Evolutionary conservation across 2,888 invertebrate species (phyloP), one percentile per base, ranked within the genome.

Genomic region (Cosmorhoe ocellata): DNA sequence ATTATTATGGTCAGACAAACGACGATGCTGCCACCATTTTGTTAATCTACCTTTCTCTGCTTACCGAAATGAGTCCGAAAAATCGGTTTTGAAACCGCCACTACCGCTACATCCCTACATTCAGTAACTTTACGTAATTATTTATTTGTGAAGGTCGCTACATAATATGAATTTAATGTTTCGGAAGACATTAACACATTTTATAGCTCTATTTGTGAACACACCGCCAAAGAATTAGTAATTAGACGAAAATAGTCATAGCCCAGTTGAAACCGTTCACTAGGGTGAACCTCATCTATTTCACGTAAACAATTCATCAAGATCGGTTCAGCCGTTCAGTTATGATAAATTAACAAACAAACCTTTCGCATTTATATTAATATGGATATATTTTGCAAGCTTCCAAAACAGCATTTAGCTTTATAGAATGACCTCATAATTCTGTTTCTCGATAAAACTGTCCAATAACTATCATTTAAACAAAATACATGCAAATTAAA

Each of bases 371-470:
- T n/a, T n/a, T n/a, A n/a, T n/a, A n/a, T n/a, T n/a, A n/a, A n/a
- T n/a, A n/a, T n/a, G n/a, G n/a, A n/a, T n/a, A n/a, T n/a, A n/a
- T n/a, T 1, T 30, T 42, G 27, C 33, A 33, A 38, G 24, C 12
- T 32, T 24, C 32, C 41, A 12, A 33, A 33, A 33, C 33, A 33
- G 8, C 10, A 33, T n/a, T 33, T 42, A 42, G 33, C 32, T 31
- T 26, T 22, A 30, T 28, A 3, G 65, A 72, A 69, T 63, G 61
- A 56, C 39, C 40, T 56, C 59, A 65, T 63, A 76, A 69, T 63
- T 46, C 18, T 14, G 11, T 27, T 45, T 13, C 10, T 39, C 46
- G 38, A 46, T 46, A 46, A 39, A 46, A 24, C 46, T 46, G 38
- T 46, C 46, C 32, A 39, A 18, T 30, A 30, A 12, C 28, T 45